Evolutionary conservation across 2,113 vertebrate genomes (phyloP).

Genomic region (Bolborhynchus lineola): DNA sequence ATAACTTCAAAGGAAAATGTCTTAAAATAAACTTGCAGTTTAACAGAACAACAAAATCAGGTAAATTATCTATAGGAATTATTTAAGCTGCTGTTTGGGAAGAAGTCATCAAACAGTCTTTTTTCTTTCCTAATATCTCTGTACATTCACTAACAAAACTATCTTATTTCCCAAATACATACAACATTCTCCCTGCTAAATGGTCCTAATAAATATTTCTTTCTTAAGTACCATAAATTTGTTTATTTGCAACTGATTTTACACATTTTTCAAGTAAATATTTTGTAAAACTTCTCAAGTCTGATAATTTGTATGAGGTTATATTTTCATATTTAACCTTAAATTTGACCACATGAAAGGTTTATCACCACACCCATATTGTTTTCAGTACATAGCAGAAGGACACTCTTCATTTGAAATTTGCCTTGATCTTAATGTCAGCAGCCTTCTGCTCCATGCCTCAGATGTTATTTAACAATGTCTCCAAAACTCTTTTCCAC

Average conservation of each 20-base stretch:
- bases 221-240: neutral
- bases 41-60: neutral
- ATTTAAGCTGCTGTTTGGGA: neutral
- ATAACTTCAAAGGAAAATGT: neutral
- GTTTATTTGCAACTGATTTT: neutral
- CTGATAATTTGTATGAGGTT: neutral
- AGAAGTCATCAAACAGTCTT: neutral
- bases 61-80: neutral
- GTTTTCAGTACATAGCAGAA: neutral
- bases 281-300: neutral
- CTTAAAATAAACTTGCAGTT: neutral
- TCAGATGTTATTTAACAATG: neutral
- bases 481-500: neutral
- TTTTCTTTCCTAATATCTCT: neutral
- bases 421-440: neutral
- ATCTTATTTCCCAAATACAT: neutral
- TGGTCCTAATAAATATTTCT: neutral
- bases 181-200: neutral
- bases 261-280: neutral
- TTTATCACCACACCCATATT: neutral
- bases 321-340: neutral
- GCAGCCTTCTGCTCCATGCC: neutral
- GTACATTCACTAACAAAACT: neutral
- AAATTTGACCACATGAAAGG: neutral
- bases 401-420: neutral